phyloP scores from a whole-genome alignment of 2,113 vertebrate species.

The Amblyopsis rosae region DNA sequence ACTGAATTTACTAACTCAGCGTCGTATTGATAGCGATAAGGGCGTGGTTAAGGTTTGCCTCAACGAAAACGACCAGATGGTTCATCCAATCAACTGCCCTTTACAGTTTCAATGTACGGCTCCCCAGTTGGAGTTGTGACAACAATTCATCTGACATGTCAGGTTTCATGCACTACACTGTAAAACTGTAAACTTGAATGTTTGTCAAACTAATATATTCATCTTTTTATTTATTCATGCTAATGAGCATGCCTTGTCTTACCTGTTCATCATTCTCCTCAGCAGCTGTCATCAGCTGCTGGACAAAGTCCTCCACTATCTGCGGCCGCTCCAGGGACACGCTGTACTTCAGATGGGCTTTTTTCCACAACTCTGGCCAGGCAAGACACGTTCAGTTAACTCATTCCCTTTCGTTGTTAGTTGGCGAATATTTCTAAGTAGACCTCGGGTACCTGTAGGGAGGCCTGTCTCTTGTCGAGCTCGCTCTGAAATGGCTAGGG shows the following conservation, averaged over 20 bases:
- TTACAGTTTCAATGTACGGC: too few species aligned
- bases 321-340: conserved; percentile 66
- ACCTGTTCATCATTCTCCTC: conserved; percentile 71
- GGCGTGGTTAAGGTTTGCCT: too few species aligned
- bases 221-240: too few species aligned
- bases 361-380: conserved; percentile 78
- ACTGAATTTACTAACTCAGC: too few species aligned
- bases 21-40: too few species aligned
- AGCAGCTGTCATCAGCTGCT: conserved; percentile 74
- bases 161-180: too few species aligned
- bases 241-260: not conserved
- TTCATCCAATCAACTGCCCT: too few species aligned
- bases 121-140: too few species aligned
- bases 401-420: not conserved
- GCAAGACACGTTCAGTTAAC: not conserved
- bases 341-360: conserved; percentile 69
- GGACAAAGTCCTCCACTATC: conserved; percentile 75
- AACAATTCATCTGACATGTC: too few species aligned
- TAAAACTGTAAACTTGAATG: too few species aligned
- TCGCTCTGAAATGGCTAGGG: conserved; percentile 75
- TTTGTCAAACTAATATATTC: too few species aligned
- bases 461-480: conserved; percentile 60
- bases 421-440: not conserved
- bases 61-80: too few species aligned
- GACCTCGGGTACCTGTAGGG: conserved; percentile 65